A percentile compares a stretch with the other conserved stretches of the same genome.
Evolutionary conservation across 2,888 invertebrate species (phyloP).

Genomic region (Bhutanitis thaidina): DNA sequence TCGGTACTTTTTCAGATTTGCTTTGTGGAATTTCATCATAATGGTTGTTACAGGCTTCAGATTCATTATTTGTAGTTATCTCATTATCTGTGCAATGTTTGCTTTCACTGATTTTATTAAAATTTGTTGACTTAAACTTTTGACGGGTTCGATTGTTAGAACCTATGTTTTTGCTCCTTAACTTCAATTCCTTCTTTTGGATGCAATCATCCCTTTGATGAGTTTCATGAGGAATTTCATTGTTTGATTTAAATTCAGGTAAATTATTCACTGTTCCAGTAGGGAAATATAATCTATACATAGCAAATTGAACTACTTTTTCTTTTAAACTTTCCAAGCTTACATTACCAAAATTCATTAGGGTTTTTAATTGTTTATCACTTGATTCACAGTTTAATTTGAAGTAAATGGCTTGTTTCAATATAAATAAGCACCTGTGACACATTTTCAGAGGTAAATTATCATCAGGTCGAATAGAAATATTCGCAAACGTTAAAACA

Average conservation of each 20-base stretch:
- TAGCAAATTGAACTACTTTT: slow-evolving; percentile 41
- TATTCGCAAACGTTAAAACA: slow-evolving; percentile 43
- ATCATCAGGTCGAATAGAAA: slow-evolving; percentile 43
- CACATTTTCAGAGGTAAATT: slow-evolving; percentile 55
- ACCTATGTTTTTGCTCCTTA: neutral
- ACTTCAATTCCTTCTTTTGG: neutral
- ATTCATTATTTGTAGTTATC: slow-evolving; percentile 6
- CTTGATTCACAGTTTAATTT: slow-evolving; percentile 56
- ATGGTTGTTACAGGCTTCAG: neutral
- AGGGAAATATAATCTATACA: slow-evolving; percentile 37
- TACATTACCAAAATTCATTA: slow-evolving; percentile 15
- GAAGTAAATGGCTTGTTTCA: slow-evolving; percentile 57
- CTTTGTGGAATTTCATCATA: neutral
- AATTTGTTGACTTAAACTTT: neutral
- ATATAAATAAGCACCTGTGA: slow-evolving; percentile 44
- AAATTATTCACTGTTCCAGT: neutral
- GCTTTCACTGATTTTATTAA: too few species aligned
- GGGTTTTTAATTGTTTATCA: slow-evolving; percentile 38
- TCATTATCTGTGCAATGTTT: too few species aligned
- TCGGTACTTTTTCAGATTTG: neutral
- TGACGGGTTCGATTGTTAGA: neutral
- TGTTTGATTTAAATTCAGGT: neutral
- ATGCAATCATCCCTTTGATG: slow-evolving; percentile 5
- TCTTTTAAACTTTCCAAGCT: slow-evolving; percentile 31
- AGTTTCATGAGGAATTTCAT: neutral